phyloP scores from a whole-genome alignment of 92 coral and sea anemone species.

The Ricordea florida region DNA sequence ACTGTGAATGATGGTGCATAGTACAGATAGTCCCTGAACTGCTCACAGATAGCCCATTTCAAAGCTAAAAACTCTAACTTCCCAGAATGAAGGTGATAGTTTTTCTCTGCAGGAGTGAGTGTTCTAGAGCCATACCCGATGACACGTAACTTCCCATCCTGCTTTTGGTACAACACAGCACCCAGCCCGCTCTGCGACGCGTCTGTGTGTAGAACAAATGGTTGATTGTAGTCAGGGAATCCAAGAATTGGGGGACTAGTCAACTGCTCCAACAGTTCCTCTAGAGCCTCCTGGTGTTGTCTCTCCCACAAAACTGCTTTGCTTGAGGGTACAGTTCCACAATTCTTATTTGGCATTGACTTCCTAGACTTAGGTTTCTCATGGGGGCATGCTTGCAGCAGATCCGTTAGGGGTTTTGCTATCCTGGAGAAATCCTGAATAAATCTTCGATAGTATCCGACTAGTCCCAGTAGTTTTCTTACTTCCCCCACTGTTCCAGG shows the following conservation, averaged over 20 bases:
- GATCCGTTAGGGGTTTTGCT: slow-evolving; percentile 14
- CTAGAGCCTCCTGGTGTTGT: neutral
- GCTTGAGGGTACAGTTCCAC: neutral
- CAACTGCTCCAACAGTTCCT: neutral
- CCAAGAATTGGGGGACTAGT: slow-evolving; percentile 18
- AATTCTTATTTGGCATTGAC: neutral
- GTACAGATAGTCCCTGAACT: slow-evolving; percentile 32
- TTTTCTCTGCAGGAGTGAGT: slow-evolving; percentile 2
- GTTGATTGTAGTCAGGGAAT: slow-evolving; percentile 6
- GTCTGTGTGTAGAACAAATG: slow-evolving; percentile 15
- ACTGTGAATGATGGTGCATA: slow-evolving; percentile 4
- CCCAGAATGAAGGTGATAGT: slow-evolving; percentile 22
- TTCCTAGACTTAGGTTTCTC: too few species aligned
- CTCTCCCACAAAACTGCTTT: neutral
- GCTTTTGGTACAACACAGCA: slow-evolving; percentile 36
- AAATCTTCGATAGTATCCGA: slow-evolving; percentile 4
- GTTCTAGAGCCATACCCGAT: slow-evolving; percentile 39
- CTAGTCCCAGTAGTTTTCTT: neutral
- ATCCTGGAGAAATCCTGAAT: slow-evolving; percentile 7
- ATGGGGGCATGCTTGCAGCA: neutral
- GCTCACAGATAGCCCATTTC: slow-evolving; percentile 43
- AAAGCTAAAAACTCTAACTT: slow-evolving; percentile 43
- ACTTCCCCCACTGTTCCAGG: slow-evolving; percentile 16
- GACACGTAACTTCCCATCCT: slow-evolving; percentile 32
- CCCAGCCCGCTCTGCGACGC: too few species aligned